Conservation (phyloP, 2,113 vertebrate genomes). For the Scortum barcoo region DNA sequence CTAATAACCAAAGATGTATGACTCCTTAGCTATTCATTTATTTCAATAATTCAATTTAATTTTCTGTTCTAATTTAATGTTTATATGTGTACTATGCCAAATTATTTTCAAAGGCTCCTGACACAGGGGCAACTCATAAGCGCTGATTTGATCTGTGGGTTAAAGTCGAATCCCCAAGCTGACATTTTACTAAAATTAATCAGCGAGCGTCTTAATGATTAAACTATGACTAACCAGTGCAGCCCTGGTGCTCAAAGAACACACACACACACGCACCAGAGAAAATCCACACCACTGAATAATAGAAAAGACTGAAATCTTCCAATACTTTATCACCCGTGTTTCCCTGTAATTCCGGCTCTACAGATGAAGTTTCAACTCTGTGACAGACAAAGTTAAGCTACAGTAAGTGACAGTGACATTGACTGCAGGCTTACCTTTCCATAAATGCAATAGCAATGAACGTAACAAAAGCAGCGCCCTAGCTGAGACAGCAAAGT, state of each 20-base stretch:
- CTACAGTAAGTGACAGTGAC: slow-evolving; percentile 53
- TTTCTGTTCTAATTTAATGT: not conserved
- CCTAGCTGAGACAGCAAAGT: slow-evolving; percentile 58
- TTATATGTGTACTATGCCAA: not conserved
- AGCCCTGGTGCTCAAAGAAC: not conserved
- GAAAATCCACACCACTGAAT: not conserved
- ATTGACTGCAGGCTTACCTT: slow-evolving; percentile 49
- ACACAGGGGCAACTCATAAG: slow-evolving; percentile 3
- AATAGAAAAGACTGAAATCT: not conserved
- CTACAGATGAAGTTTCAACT: slow-evolving; percentile 49
- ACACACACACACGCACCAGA: not conserved
- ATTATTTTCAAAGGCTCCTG: slow-evolving; percentile 12
- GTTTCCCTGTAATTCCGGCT: slow-evolving; percentile 21
- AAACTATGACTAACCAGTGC: slow-evolving; percentile 2
- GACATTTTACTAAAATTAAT: slow-evolving; percentile 9
- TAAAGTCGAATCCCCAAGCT: not conserved
- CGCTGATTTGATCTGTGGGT: slow-evolving; percentile 4
- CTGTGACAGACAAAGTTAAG: slow-evolving; percentile 43
- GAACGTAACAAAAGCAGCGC: slow-evolving; percentile 46
- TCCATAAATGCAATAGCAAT: slow-evolving; percentile 51
- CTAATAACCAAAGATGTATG: not conserved
- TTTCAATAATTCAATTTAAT: not conserved
- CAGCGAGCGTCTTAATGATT: slow-evolving; percentile 10
- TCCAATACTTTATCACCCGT: not conserved
- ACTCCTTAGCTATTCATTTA: not conserved